Percentiles rank a stretch among this genome's conserved stretches.
phyloP scores from a whole-genome alignment of 2,113 vertebrate species.

The Rana temporaria region DNA sequence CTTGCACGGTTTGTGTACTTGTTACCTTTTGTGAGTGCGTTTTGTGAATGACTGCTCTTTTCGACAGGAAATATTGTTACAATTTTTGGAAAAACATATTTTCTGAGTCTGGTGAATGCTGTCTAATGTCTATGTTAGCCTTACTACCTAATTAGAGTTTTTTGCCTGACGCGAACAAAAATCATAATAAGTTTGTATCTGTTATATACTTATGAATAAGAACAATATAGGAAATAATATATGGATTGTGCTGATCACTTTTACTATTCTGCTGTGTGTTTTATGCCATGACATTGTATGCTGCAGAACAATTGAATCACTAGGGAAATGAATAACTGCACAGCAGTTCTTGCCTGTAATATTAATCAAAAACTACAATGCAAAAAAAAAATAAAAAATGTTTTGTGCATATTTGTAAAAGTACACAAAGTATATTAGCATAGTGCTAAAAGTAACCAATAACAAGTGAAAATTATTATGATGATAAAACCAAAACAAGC shows the following conservation, averaged over 20 bases:
- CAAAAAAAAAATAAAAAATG: no score
- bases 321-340: neutral
- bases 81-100: no score
- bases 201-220: neutral
- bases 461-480: no score
- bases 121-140: neutral
- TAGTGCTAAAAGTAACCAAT: no score
- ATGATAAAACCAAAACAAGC: no score
- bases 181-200: neutral
- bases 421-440: no score
- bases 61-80: no score
- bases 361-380: neutral
- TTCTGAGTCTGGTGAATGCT: no score
- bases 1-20: no score
- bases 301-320: neutral
- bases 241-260: neutral
- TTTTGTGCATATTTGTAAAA: no score
- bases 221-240: neutral
- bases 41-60: no score
- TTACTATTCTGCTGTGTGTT: neutral
- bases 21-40: no score
- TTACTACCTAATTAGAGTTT: neutral
- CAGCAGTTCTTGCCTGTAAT: slow-evolving; percentile 1
- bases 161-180: neutral
- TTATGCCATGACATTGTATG: neutral